phyloP scores from a whole-genome alignment of 2,113 vertebrate genomes.

The Cariama cristata region DNA sequence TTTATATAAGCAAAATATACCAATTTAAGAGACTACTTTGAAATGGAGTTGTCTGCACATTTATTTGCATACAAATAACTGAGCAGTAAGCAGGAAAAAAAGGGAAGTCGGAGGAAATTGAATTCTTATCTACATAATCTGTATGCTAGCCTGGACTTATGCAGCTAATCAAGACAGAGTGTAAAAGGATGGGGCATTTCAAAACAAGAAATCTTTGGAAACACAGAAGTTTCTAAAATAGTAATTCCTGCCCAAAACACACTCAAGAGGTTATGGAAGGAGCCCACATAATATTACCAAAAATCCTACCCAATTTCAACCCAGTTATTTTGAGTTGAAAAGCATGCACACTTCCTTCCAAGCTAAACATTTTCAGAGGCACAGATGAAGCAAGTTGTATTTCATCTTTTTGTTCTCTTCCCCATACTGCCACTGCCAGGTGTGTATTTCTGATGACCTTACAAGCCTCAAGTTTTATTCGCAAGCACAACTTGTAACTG shows the following conservation, averaged over 20 bases:
- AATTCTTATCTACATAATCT: not conserved
- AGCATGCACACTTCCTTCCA: not conserved
- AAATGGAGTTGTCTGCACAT: not conserved
- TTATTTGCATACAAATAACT: not conserved
- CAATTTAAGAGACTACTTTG: not conserved
- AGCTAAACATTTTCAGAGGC: not conserved
- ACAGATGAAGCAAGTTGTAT: not conserved
- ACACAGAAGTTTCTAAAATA: not conserved
- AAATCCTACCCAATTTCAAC: not conserved
- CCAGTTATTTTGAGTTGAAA: not conserved
- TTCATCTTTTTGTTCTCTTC: not conserved
- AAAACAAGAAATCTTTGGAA: not conserved
- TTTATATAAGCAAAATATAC: not conserved
- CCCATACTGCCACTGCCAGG: not conserved
- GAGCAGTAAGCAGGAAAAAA: not conserved
- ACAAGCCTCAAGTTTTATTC: not conserved
- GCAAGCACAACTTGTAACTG: not conserved
- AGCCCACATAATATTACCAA: not conserved
- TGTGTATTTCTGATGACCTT: not conserved
- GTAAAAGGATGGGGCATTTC: not conserved
- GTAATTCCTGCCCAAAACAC: not conserved
- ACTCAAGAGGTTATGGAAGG: not conserved
- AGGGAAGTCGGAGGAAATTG: not conserved
- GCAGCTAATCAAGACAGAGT: not conserved
- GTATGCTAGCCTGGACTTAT: not conserved